Base-by-base conservation (phyloP, 2,888 invertebrate species). In the Maniola hyperantus region DNA sequence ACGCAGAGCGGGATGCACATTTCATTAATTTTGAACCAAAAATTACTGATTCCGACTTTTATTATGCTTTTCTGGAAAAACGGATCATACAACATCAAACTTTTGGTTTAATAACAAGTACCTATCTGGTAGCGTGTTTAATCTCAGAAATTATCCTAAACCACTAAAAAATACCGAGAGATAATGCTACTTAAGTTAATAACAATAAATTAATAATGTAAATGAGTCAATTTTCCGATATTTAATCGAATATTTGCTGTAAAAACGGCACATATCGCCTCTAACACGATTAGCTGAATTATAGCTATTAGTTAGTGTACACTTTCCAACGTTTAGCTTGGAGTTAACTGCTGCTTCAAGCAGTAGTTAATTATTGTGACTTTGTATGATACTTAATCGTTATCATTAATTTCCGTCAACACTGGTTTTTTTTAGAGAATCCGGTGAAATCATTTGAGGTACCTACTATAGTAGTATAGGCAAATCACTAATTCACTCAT, bases 321-420 rank as follows among this genome's bases (percentile, higher is more conserved):
- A 48, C 59, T 59, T 59, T 59, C 59, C 46, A 59, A 5, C 48
- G 39, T 58, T 58, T n/a, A 58, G 26, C n/a, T 59, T 5, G 10
- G n/a, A 55, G 39, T 20, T 13, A 8, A 26, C 11, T 39, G 57
- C 10, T 6, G 18, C 18, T 39, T 8, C 4, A 34, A 15, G 18
- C 18, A 18, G 42, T 13, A 42, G 36, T 55, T 18, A 57, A 42
- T 39, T 57, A 36, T 54, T 54, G 44, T 15, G n/a, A 15, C 11
- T 11, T 46, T 6, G 46, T 46, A 46, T 7, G 57, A n/a, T n/a
- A n/a, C n/a, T 20, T 42, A 42, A 42, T 42, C 2, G 51, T 13
- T 51, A 39, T 20, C 61, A 61, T 61, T 51, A 61, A 51, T 61
- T 11, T 51, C 39, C 39, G 48, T 61, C 61, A 61, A 51, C 61